A percentile compares a stretch with the other conserved stretches of the same genome.
phyloP scores from a whole-genome alignment of 2,113 vertebrate species.

The Bubo blakistoni region DNA sequence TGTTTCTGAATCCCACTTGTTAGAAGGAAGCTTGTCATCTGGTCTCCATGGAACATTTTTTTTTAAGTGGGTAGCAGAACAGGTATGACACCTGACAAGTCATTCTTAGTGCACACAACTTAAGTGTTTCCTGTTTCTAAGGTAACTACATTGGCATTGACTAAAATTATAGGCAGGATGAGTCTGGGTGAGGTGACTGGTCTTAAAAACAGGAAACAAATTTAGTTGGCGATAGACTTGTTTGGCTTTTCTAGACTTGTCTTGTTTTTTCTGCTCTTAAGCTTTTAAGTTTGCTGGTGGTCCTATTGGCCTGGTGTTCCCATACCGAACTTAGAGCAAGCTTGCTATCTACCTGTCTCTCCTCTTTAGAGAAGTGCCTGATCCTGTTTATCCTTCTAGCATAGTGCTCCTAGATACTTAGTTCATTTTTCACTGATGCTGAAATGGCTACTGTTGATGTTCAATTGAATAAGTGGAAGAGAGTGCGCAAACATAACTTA shows the following conservation, averaged over 20 bases:
- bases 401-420: not conserved
- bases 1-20: not conserved
- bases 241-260: not conserved
- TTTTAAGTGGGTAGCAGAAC: not conserved
- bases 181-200: not conserved
- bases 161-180: not conserved
- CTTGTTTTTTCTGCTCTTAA: not conserved
- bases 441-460: not conserved
- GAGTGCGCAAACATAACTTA: not conserved
- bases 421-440: not conserved
- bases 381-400: not conserved
- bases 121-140: constrained; percentile 3
- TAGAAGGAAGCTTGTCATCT: not conserved
- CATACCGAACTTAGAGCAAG: not conserved
- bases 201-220: constrained; percentile 3
- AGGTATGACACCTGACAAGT: not conserved
- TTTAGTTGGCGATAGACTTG: not conserved
- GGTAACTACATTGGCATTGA: not conserved
- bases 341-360: not conserved
- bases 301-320: not conserved
- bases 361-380: not conserved
- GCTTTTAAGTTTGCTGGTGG: not conserved
- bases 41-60: not conserved
- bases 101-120: not conserved
- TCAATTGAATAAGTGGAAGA: not conserved